Base-by-base conservation (phyloP, 1,140 invertebrate species). In the Aphelinus atriplicis region DNA sequence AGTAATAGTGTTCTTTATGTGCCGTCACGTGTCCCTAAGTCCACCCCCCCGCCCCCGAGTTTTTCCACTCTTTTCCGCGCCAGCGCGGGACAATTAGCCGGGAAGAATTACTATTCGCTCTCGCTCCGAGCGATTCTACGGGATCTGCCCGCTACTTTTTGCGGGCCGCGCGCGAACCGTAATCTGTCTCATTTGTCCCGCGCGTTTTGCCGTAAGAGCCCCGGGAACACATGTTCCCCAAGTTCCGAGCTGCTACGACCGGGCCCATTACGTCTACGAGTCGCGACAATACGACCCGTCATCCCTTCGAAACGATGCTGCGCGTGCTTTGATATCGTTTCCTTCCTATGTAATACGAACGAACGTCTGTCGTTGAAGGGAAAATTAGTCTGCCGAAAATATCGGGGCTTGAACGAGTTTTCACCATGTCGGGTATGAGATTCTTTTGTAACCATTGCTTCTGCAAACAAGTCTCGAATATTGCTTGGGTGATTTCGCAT, bases 1-100 rank as follows among this genome's bases (percentile, higher is more conserved):
- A 63, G 74, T 75, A 75, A 75, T 75, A 75, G 66, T 71, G 67
- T 71, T 60, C 74, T 75, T 75, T 75, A 71, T 70, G 74, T 61
- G 2, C 63, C 42, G 63, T 66, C 74, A 66, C 74, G 68, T 71
- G 62, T 75, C 71, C 51, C 61, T 58, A 26, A 57, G 65, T 51
- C 58, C 57, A 57, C 53, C 50, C 65, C 55, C 47, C 6, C 6
- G n/a, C n/a, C 47, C 56, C 9, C 3, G 5, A 46, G 4, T 26
- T 65, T 43, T 47, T 42, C 42, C 26, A 3, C 42, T 51, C 47
- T 58, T 50, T 71, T 10, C 26, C 6, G 26, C 1, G 48, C 7
- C 47, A 65, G 55, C 1, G 46, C 42, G n/a, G 53, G 63, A 61
- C 68, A 76, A 76, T 76, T 76, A 76, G 68, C 56, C 55, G 43